Conservation (phyloP, 1,140 invertebrate genomes). For the Campodea augens region DNA sequence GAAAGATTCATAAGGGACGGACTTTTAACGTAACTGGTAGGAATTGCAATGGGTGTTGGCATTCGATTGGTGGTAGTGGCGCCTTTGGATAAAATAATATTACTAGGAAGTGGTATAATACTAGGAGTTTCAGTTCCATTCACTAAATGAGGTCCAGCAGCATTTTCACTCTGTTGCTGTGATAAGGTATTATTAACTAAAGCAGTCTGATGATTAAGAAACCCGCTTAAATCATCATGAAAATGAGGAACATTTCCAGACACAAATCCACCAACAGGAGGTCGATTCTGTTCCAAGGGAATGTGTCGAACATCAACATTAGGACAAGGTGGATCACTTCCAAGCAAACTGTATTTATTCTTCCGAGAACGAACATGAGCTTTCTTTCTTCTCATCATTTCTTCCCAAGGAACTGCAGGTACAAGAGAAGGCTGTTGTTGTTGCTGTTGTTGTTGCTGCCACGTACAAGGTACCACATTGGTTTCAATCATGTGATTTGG, state of each 20-base stretch:
- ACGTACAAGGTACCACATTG: too few relatives aligned
- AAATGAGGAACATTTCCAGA: too few relatives aligned
- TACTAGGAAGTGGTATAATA: not conserved
- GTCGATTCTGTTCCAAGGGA: constrained; percentile 23
- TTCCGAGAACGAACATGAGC: constrained; percentile 9
- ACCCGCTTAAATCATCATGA: too few relatives aligned
- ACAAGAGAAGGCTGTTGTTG: too few relatives aligned
- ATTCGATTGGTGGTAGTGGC: not conserved
- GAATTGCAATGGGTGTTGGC: not conserved
- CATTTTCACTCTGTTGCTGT: too few relatives aligned
- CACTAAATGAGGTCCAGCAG: too few relatives aligned
- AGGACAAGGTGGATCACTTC: constrained; percentile 27
- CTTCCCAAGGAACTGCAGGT: constrained; percentile 1
- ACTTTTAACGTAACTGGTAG: too few relatives aligned
- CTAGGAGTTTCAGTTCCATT: not conserved
- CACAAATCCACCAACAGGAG: constrained; percentile 15
- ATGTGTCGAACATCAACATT: constrained; percentile 32
- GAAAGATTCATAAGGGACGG: too few relatives aligned
- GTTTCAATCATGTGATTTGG: too few relatives aligned
- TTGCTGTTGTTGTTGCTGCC: too few relatives aligned
- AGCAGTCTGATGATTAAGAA: too few relatives aligned
- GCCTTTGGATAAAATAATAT: not conserved
- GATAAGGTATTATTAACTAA: too few relatives aligned
- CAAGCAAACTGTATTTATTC: constrained; percentile 11
- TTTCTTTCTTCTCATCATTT: constrained; percentile 8